Conservation (phyloP, 2,888 invertebrate genomes). For the Parnassius orleans region DNA sequence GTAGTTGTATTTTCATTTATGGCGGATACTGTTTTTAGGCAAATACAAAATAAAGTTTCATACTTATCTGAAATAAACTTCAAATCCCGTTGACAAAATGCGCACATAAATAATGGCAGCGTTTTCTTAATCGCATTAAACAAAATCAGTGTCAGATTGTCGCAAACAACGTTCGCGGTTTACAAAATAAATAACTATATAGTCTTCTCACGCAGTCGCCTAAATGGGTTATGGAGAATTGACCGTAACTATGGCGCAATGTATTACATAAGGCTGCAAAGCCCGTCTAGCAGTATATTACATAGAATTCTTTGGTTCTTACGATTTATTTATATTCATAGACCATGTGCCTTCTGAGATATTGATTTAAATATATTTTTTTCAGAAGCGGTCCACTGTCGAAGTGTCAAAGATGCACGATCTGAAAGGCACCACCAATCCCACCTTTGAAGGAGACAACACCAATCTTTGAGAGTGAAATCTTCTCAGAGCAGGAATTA, state of each 20-base stretch:
- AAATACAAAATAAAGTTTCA: too few relatives aligned
- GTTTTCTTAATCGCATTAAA: too few relatives aligned
- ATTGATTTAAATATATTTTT: constrained; percentile 1
- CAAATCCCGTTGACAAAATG: not conserved
- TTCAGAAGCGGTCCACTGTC: constrained; percentile 14
- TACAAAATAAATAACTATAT: too few relatives aligned
- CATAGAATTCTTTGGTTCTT: not conserved
- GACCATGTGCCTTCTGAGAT: too few relatives aligned
- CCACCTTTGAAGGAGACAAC: constrained; percentile 14
- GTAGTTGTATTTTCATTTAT: too few relatives aligned
- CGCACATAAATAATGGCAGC: too few relatives aligned
- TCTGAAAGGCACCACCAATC: constrained; percentile 8
- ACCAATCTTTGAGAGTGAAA: not conserved
- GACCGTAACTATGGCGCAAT: too few relatives aligned
- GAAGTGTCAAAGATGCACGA: constrained; percentile 10
- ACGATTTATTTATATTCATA: not conserved
- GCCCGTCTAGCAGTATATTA: not conserved
- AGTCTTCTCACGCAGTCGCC: not conserved
- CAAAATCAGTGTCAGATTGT: too few relatives aligned
- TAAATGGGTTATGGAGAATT: not conserved
- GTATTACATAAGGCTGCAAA: not conserved
- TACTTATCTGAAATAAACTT: not conserved
- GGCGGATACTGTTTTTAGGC: too few relatives aligned
- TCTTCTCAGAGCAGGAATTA: too few relatives aligned
- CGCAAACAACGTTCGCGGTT: not conserved